Percentiles rank a stretch among this genome's conserved stretches.
These are phyloP conservation scores for Drosophila subquinaria DNA, from an alignment of 2,888 invertebrate species.

Conservation along the genomic window DNA sequence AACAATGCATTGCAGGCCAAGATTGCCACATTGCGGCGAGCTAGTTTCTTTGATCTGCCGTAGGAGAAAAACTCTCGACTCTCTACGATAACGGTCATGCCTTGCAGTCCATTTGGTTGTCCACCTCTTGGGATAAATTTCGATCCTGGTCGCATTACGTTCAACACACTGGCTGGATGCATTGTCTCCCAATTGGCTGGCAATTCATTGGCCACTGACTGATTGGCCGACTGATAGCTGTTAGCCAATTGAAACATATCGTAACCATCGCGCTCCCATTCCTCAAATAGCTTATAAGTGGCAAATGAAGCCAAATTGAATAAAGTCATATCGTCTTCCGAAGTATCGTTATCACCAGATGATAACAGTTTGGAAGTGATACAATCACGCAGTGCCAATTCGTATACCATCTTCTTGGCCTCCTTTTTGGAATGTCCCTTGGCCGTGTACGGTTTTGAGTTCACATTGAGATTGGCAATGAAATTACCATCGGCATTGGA, in stretches of 20 bases:
- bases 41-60: not conserved
- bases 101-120: not conserved
- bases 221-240: not conserved
- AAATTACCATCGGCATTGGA: not conserved
- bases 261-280: not conserved
- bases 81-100: not conserved
- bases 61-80: not conserved
- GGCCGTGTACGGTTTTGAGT: not conserved
- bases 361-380: not conserved
- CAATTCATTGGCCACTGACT: not conserved
- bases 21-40: slow-evolving; percentile 1
- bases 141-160: not conserved
- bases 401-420: not conserved
- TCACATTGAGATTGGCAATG: not conserved
- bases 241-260: not conserved
- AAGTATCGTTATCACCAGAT: not conserved
- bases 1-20: not conserved
- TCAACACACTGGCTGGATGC: not conserved
- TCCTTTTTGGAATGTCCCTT: not conserved
- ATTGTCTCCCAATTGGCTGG: slow-evolving; percentile 1
- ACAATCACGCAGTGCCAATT: not conserved
- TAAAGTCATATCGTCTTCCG: not conserved
- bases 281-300: not conserved
- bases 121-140: not conserved
- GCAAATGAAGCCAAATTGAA: slow-evolving; percentile 7